Conservation (phyloP, 2,888 invertebrate species). For the Acanthopleura granulata region DNA sequence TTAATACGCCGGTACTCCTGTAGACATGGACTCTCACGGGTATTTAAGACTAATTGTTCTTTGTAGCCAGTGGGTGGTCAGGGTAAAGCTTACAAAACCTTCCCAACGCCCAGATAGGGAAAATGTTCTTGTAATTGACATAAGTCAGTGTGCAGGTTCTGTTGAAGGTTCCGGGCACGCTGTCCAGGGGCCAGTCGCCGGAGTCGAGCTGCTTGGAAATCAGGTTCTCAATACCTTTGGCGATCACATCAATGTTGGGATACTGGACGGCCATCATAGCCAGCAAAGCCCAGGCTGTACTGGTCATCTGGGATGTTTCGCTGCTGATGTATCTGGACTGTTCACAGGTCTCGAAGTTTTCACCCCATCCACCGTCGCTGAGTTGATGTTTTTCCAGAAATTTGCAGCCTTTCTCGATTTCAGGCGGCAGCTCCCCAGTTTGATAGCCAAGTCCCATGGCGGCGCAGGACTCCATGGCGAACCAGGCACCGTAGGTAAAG, state of each 20-base stretch:
- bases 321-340: constrained; percentile 11
- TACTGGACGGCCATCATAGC: constrained; percentile 8
- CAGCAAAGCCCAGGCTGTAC: constrained; percentile 3
- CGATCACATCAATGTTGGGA: background rate
- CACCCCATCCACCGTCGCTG: constrained; percentile 15
- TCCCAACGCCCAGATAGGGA: constrained; percentile 9
- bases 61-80: background rate
- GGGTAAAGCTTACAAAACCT: constrained; percentile 9
- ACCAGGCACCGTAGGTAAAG: constrained; percentile 3
- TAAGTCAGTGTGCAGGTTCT: constrained; percentile 8
- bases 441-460: constrained; percentile 3
- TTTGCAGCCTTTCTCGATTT: constrained; percentile 13
- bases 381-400: background rate
- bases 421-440: background rate
- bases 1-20: no score
- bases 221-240: constrained; percentile 12
- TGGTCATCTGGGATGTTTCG: background rate
- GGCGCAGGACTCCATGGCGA: background rate
- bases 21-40: no score
- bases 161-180: constrained; percentile 11
- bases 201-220: background rate
- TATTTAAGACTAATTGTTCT: background rate
- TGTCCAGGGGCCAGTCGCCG: constrained; percentile 15
- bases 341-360: constrained; percentile 12
- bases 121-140: constrained; percentile 15